Evolutionary conservation across 2,113 vertebrate species (phyloP).

Genomic region (Ictalurus furcatus): DNA sequence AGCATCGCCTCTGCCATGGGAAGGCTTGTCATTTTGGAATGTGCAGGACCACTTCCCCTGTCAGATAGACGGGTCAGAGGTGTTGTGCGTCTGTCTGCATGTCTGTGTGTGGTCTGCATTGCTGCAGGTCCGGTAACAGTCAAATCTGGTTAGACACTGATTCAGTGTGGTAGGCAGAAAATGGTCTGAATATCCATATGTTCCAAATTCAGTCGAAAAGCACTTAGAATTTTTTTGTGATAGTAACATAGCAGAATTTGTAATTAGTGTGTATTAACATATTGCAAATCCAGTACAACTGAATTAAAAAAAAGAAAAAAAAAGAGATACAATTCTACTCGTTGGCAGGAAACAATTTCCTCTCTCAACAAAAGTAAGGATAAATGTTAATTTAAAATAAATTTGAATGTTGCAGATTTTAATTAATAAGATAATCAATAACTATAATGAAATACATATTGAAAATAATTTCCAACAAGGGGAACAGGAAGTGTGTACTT

Average conservation of each 20-base stretch:
- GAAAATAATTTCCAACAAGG: background rate
- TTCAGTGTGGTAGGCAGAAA: background rate
- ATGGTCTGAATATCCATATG: background rate
- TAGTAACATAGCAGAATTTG: background rate
- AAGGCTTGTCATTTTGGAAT: slow-evolving; percentile 36
- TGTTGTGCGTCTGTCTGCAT: background rate
- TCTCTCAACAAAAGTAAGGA: background rate
- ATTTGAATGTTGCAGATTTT: background rate
- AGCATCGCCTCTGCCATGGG: slow-evolving; percentile 5
- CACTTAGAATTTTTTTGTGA: background rate
- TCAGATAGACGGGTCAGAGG: slow-evolving; percentile 38
- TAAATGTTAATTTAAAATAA: background rate
- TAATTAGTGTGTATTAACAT: background rate
- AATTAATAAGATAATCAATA: background rate
- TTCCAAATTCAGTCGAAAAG: background rate
- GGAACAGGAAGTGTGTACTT: slow-evolving; percentile 30
- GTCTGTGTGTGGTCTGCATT: slow-evolving; percentile 46
- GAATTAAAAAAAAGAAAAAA: background rate
- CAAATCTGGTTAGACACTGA: background rate
- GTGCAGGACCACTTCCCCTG: slow-evolving; percentile 30
- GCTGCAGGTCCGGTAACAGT: slow-evolving; percentile 21
- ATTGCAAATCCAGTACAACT: background rate
- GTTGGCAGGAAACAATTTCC: background rate
- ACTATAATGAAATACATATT: background rate
- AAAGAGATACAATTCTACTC: background rate